phyloP scores from a whole-genome alignment of 2,888 invertebrate genomes.

The Mycalesis mineus region DNA sequence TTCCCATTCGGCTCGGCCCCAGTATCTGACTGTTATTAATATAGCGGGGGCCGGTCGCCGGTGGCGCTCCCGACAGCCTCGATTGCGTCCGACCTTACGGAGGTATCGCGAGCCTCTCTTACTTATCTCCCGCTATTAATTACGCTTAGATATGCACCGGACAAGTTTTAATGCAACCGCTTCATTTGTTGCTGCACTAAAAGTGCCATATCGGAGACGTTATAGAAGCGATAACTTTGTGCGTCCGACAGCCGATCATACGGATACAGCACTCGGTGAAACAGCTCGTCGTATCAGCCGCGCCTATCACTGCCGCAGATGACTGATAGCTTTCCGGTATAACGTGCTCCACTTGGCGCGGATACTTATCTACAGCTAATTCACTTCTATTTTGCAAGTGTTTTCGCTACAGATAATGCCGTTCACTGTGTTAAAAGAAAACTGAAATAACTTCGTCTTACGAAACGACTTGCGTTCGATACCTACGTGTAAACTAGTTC shows the following conservation, averaged over 20 bases:
- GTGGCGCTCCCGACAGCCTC: slow-evolving; percentile 63
- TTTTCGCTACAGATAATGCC: slow-evolving; percentile 23
- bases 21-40: slow-evolving; percentile 75
- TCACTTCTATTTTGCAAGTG: slow-evolving; percentile 55
- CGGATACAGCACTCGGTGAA: slow-evolving; percentile 18
- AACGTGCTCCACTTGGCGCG: slow-evolving; percentile 49
- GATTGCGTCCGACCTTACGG: slow-evolving; percentile 55
- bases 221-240: slow-evolving; percentile 68
- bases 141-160: slow-evolving; percentile 70
- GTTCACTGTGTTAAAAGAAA: no score
- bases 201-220: slow-evolving; percentile 70
- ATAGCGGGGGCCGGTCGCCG: slow-evolving; percentile 56
- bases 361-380: slow-evolving; percentile 60
- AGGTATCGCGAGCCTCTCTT: slow-evolving; percentile 59
- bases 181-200: slow-evolving; percentile 70
- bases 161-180: slow-evolving; percentile 77
- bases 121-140: slow-evolving; percentile 76
- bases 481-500: no score
- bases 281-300: slow-evolving; percentile 22
- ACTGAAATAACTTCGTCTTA: no score
- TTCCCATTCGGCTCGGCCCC: slow-evolving; percentile 72
- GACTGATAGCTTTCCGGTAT: slow-evolving; percentile 51
- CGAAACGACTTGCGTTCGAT: no score
- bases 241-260: slow-evolving; percentile 44
- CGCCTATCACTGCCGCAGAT: slow-evolving; percentile 37